phyloP scores from a whole-genome alignment of 2,113 vertebrate genomes.

The Thermophis baileyi region DNA sequence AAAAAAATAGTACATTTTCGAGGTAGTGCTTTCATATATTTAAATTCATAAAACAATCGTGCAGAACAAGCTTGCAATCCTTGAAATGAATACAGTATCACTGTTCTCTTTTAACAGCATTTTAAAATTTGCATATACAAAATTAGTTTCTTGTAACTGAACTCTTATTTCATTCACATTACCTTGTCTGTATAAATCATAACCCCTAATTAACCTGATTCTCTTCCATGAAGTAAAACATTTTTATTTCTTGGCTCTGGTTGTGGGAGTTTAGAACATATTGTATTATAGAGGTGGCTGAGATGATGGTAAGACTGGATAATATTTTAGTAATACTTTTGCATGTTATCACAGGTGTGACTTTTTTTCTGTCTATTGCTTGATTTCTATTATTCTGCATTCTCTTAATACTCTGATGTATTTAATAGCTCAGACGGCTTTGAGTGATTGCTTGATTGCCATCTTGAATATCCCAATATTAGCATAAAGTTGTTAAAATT shows the following conservation, averaged over 20 bases:
- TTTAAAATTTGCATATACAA: neutral
- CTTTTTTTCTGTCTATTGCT: neutral
- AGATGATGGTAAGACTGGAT: neutral
- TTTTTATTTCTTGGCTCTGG: neutral
- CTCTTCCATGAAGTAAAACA: neutral
- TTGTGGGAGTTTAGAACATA: neutral
- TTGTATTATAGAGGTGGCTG: neutral
- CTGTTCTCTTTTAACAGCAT: neutral
- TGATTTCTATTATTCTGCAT: neutral
- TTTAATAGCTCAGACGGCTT: neutral
- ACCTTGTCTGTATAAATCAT: neutral
- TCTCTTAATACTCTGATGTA: neutral
- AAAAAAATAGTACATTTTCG: neutral
- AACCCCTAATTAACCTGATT: neutral
- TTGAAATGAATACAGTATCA: neutral
- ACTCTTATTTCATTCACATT: neutral
- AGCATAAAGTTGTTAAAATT: neutral
- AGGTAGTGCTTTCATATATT: neutral
- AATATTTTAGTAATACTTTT: neutral
- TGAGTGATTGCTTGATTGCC: neutral
- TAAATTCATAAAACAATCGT: neutral
- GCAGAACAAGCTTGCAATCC: neutral
- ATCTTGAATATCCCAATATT: neutral
- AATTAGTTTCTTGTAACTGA: neutral
- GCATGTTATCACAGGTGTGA: conserved; percentile 3